Conservation (phyloP, 2,888 invertebrate genomes). For the Embidobia sp. region DNA sequence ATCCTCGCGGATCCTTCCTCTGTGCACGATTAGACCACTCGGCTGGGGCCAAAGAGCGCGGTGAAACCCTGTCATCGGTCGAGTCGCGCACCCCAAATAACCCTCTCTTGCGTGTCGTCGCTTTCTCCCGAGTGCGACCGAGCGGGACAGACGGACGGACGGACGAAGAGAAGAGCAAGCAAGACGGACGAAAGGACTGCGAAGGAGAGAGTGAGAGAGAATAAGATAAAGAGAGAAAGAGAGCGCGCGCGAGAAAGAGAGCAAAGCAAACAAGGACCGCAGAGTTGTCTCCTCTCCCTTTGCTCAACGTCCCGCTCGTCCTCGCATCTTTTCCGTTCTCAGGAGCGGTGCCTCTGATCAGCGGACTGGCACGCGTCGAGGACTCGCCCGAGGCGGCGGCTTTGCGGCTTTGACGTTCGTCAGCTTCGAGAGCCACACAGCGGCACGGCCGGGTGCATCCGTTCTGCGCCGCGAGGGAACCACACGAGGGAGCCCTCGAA, state of each 20-base stretch:
- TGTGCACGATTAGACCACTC: slow-evolving; percentile 72
- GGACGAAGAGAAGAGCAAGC: slow-evolving; percentile 21
- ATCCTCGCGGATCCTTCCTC: slow-evolving; percentile 67
- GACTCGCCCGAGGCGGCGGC: slow-evolving; percentile 79
- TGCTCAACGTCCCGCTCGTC: slow-evolving; percentile 56
- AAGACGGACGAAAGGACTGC: no score
- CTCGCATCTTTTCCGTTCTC: slow-evolving; percentile 63
- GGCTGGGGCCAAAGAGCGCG: no score
- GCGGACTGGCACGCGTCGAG: slow-evolving; percentile 80
- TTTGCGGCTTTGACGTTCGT: slow-evolving; percentile 77
- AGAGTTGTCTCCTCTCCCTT: slow-evolving; percentile 14
- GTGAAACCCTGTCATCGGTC: slow-evolving; percentile 69
- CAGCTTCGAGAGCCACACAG: slow-evolving; percentile 70
- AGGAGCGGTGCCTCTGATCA: slow-evolving; percentile 79
- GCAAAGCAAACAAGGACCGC: slow-evolving; percentile 15
- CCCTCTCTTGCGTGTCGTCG: slow-evolving; percentile 63
- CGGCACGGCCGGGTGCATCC: slow-evolving; percentile 65
- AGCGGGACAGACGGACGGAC: slow-evolving; percentile 6
- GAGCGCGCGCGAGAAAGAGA: slow-evolving; percentile 41
- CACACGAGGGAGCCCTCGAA: no score
- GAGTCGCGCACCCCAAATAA: slow-evolving; percentile 73
- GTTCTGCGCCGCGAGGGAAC: slow-evolving; percentile 65
- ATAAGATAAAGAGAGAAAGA: not conserved
- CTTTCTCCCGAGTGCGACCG: not conserved
- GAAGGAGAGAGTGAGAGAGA: slow-evolving; percentile 64